Evolutionary conservation across 2,113 vertebrate genomes (phyloP).

Genomic region (Pachycephala philippinensis): DNA sequence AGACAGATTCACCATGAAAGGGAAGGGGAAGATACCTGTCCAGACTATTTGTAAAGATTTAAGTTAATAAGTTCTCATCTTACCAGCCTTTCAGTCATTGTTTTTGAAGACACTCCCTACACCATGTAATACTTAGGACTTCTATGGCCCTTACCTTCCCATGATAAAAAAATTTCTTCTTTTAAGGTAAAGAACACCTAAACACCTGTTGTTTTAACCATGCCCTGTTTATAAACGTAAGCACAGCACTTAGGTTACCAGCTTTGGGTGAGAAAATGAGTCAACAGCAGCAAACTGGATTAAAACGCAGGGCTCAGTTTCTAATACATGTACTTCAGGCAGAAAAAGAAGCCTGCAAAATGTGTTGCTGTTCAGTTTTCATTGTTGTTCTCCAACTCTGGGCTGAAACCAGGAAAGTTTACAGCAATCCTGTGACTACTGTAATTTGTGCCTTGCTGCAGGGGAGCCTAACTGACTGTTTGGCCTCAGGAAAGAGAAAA

Average conservation of each 20-base stretch:
- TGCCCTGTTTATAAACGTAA: not conserved
- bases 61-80: not conserved
- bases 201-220: not conserved
- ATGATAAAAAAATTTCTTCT: not conserved
- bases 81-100: not conserved
- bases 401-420: not conserved
- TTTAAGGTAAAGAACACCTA: not conserved
- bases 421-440: not conserved
- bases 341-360: not conserved
- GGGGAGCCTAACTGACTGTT: not conserved
- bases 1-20: not conserved
- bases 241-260: not conserved
- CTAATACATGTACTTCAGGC: not conserved
- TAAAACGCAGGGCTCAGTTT: not conserved
- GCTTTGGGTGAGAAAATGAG: not conserved
- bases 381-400: rapidly evolving
- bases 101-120: not conserved
- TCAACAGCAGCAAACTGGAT: not conserved
- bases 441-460: not conserved
- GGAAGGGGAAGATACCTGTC: not conserved
- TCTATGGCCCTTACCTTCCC: not conserved
- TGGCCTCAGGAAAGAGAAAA: not conserved
- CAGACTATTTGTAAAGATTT: not conserved
- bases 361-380: rapidly evolving
- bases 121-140: not conserved